phyloP scores from a whole-genome alignment of 1,140 invertebrate genomes.

The Dreissena rostriformis region DNA sequence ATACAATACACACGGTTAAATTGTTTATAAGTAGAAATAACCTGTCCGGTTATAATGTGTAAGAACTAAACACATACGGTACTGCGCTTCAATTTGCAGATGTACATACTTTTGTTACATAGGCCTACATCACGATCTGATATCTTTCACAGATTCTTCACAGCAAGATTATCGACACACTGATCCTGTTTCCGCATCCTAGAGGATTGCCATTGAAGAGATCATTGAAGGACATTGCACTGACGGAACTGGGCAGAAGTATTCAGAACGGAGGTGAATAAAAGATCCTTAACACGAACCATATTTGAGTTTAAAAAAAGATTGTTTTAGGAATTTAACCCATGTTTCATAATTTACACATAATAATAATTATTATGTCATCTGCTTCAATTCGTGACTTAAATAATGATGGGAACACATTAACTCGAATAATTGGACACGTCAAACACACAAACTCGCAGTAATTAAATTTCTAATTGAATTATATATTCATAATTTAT shows the following conservation, averaged over 20 bases:
- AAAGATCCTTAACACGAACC: background rate
- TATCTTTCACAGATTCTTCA: slow-evolving; percentile 36
- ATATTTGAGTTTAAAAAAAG: too few species aligned
- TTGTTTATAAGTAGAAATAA: too few species aligned
- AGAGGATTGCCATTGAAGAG: background rate
- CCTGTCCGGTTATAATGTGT: too few species aligned
- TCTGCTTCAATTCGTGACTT: too few species aligned
- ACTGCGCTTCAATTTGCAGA: background rate
- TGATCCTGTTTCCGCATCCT: slow-evolving; percentile 26
- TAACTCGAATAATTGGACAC: background rate
- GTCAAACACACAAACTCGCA: background rate
- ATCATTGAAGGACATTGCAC: slow-evolving; percentile 29
- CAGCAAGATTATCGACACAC: slow-evolving; percentile 32
- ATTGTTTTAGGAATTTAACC: too few species aligned
- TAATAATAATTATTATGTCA: too few species aligned
- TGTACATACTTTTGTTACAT: background rate
- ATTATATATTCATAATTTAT: too few species aligned
- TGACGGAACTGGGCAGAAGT: background rate
- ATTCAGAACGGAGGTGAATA: slow-evolving; percentile 36
- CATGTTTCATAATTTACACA: too few species aligned
- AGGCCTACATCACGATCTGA: background rate
- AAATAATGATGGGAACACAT: too few species aligned
- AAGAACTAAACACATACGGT: background rate
- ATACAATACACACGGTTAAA: background rate
- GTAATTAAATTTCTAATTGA: too few species aligned